phyloP scores from a whole-genome alignment of 2,113 vertebrate species.

The Alouatta palliata region DNA sequence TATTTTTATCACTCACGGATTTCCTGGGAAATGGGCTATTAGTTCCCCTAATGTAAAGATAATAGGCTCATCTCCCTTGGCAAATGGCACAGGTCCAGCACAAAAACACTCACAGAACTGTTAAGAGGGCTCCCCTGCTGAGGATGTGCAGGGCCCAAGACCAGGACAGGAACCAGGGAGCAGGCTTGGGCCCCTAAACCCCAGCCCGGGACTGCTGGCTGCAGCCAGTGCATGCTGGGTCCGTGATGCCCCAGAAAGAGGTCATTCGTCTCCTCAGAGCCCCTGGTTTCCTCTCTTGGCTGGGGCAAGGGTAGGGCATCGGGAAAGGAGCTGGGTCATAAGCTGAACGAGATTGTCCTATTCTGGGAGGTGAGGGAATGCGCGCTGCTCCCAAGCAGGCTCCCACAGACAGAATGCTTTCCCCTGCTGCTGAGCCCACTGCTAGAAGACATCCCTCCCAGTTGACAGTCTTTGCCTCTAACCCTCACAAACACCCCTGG shows the following conservation, averaged over 20 bases:
- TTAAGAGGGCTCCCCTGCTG: neutral
- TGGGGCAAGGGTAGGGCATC: too few species aligned
- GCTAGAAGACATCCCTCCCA: neutral
- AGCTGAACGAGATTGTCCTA: neutral
- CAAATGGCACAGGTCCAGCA: neutral
- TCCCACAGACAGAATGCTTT: neutral
- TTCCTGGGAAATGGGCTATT: conserved; percentile 71
- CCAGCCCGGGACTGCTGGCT: neutral
- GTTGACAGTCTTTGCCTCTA: too few species aligned
- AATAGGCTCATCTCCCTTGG: conserved; percentile 46
- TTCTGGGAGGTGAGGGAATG: neutral
- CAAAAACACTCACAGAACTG: neutral
- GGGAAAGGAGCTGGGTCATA: neutral
- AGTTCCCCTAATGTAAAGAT: conserved; percentile 66
- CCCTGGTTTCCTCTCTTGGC: neutral
- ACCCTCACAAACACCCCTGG: neutral
- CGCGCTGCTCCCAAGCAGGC: neutral
- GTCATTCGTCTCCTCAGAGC: neutral
- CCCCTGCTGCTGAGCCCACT: rapidly evolving
- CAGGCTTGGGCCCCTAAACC: too few species aligned
- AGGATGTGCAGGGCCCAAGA: neutral
- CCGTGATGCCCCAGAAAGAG: neutral
- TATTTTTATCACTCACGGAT: conserved; percentile 60
- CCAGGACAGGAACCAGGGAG: neutral
- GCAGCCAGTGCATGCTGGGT: neutral